These are phyloP conservation scores for Carollia perspicillata DNA, from an alignment of 2,113 vertebrate species.

Conservation along the genomic window DNA sequence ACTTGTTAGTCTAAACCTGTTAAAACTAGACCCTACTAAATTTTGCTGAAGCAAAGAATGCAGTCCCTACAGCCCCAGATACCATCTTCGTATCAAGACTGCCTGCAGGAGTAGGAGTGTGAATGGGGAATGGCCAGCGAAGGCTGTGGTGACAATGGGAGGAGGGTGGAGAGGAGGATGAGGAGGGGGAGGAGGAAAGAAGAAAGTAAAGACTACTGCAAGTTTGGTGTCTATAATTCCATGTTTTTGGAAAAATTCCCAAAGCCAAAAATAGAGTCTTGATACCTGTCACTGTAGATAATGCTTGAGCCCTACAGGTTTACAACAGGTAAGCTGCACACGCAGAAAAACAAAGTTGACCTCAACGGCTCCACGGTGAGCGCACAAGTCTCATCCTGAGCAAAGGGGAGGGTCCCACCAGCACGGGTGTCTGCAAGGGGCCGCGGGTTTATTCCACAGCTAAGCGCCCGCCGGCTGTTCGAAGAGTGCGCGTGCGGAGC, in stretches of 20 bases:
- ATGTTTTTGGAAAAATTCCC: not conserved
- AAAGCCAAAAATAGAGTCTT: not conserved
- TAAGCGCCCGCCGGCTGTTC: not conserved
- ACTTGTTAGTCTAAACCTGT: not conserved
- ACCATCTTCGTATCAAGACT: not conserved
- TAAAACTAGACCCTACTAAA: not conserved
- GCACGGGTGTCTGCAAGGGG: not conserved
- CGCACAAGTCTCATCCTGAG: not conserved
- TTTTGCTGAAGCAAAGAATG: not conserved
- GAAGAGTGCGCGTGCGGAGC: accelerated
- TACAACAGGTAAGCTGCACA: not conserved
- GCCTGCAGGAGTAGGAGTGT: too few species aligned
- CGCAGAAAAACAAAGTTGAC: not conserved
- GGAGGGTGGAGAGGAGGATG: too few species aligned
- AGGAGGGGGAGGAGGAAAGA: too few species aligned
- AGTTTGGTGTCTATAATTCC: not conserved
- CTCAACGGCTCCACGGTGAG: not conserved
- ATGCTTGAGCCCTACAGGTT: not conserved
- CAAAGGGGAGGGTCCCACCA: not conserved
- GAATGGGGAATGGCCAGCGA: not conserved
- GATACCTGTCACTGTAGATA: not conserved
- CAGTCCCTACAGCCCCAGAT: not conserved
- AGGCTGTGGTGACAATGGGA: not conserved
- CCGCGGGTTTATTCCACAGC: not conserved
- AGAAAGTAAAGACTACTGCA: not conserved